Base-by-base conservation (phyloP, 2,888 invertebrate genomes). In the Drosophila mimetica region DNA sequence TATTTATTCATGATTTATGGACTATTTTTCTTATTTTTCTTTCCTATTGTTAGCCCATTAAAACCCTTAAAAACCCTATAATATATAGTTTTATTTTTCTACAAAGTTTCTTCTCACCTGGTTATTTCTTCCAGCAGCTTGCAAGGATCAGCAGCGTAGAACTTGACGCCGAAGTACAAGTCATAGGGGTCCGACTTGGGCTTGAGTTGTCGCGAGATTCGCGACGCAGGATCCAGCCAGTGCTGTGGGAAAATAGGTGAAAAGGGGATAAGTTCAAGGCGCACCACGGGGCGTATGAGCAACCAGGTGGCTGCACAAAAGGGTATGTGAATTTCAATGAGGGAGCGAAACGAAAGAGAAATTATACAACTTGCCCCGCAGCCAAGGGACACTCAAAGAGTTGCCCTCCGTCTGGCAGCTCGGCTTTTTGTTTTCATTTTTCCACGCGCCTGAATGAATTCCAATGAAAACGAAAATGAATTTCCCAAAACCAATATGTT, bases 81-180 rank as follows among this genome's bases (percentile, higher is more conserved):
- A n/a, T n/a, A n/a, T n/a, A n/a, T n/a, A n/a, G n/a, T n/a, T n/a
- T n/a, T n/a, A n/a, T n/a, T n/a, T n/a, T n/a, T n/a, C n/a, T n/a
- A n/a, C n/a, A n/a, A n/a, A n/a, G n/a, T n/a, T 9, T 11, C 30
- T 30, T 11, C 39, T 79, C 93, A 97, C 97, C 98, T 95, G 65
- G 98, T 98, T 88, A 98, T 98, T 93, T 99, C 98, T 93, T 98
- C 98, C 69, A 97, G 93, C 67, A 99, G 93, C 92, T 98, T 98
- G 93, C 98, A 98, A 1, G 98, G 98, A 93, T 99, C 98, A 1
- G 97, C 97, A 2, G 98, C 97, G 92, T 99, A 99, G 92, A 98
- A 99, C 92, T 98, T 98, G 74, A 99, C 98, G 64, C 98, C 98
- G 91, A 99, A 98, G 92, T 98, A 98, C 86, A 98, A 95, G 63